A percentile compares a stretch with the other conserved stretches of the same genome.
These are phyloP conservation scores for Blastobasis adustella DNA, from an alignment of 2,888 invertebrate species.

Conservation along the genomic window DNA sequence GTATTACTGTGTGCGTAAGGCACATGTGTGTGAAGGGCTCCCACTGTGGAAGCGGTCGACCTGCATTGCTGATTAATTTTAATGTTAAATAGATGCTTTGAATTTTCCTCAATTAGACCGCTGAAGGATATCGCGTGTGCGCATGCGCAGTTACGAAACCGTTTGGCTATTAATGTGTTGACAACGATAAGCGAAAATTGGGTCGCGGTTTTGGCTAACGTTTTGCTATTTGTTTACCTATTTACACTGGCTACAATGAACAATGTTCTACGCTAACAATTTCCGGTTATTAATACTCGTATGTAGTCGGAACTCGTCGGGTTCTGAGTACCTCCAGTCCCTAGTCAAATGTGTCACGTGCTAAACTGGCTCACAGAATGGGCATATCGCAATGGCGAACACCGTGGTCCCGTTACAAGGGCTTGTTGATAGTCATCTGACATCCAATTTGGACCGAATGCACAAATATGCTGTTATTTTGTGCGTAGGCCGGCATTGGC, in stretches of 20 bases:
- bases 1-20: constrained; percentile 18
- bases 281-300: too few relatives aligned
- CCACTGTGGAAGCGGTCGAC: constrained; percentile 45
- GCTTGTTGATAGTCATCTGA: constrained; percentile 17
- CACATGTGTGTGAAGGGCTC: constrained; percentile 51
- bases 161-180: too few relatives aligned
- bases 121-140: constrained; percentile 33
- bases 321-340: too few relatives aligned
- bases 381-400: constrained; percentile 8
- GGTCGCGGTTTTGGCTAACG: too few relatives aligned
- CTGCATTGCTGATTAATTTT: constrained; percentile 57
- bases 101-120: constrained; percentile 48
- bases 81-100: constrained; percentile 52
- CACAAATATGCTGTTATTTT: constrained; percentile 3
- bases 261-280: too few relatives aligned
- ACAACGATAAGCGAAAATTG: too few relatives aligned
- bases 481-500: constrained; percentile 19
- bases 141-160: too few relatives aligned
- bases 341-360: too few relatives aligned
- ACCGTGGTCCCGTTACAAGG: constrained; percentile 22
- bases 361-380: too few relatives aligned
- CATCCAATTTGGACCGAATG: constrained; percentile 15
- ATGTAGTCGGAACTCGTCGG: too few relatives aligned
- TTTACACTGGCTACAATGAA: too few relatives aligned
- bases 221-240: too few relatives aligned